These are phyloP conservation scores for Caenorhabditis sp. DNA, from an alignment of 2,888 invertebrate species.

Conservation along the genomic window DNA sequence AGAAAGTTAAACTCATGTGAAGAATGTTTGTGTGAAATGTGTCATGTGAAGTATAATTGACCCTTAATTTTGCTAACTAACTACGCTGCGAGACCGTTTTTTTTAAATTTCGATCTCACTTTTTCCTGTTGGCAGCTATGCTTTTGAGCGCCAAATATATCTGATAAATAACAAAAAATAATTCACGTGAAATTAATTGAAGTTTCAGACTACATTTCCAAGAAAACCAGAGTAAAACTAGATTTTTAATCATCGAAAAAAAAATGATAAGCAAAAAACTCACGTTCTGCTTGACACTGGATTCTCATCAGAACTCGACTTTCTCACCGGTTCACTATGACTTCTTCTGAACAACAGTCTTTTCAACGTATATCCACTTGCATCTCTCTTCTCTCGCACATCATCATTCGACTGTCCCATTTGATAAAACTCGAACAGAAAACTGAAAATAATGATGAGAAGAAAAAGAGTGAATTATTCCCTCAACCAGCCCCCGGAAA, in stretches of 20 bases:
- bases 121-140: no score
- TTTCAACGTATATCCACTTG: conserved; percentile 6
- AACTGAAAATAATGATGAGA: conserved; percentile 21
- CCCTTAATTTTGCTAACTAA: no score
- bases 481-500: neutral
- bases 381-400: neutral
- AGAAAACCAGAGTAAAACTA: no score
- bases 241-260: neutral
- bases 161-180: no score
- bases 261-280: neutral
- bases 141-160: no score
- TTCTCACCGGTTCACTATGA: conserved; percentile 25
- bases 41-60: no score
- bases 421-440: conserved; percentile 27
- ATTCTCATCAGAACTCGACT: neutral
- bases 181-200: no score
- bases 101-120: no score
- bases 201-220: no score
- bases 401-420: conserved; percentile 4
- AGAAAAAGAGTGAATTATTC: neutral
- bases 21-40: no score
- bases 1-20: no score
- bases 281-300: conserved; percentile 29
- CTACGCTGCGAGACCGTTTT: no score
- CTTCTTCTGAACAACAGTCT: conserved; percentile 28